phyloP scores from a whole-genome alignment of 2,888 invertebrate genomes.

The Melinaea menophilus region DNA sequence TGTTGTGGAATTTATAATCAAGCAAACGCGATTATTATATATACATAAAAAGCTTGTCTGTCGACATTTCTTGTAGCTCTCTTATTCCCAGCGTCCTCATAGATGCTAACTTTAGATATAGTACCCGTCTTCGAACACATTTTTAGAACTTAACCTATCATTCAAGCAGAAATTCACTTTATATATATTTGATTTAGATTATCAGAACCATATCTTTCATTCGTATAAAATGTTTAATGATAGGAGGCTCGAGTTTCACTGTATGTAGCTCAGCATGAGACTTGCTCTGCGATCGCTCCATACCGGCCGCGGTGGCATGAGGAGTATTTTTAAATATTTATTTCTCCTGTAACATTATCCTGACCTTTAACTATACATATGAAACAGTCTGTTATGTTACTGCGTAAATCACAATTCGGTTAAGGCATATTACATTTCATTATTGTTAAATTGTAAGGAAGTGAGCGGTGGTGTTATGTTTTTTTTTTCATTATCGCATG shows the following conservation, averaged over 20 bases:
- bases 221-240: constrained; percentile 13
- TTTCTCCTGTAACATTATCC: constrained; percentile 46
- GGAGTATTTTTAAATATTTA: constrained; percentile 16
- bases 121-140: constrained; percentile 57
- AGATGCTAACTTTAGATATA: constrained; percentile 67
- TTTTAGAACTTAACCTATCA: constrained; percentile 29
- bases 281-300: constrained; percentile 5
- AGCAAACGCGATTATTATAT: constrained; percentile 5
- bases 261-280: constrained; percentile 13
- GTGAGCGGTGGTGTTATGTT: constrained; percentile 15
- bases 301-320: constrained; percentile 22
- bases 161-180: constrained; percentile 48
- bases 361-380: constrained; percentile 48
- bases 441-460: constrained; percentile 27
- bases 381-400: constrained; percentile 29
- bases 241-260: constrained; percentile 7
- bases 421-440: constrained; percentile 30
- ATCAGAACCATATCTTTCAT: neutral
- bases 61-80: constrained; percentile 63
- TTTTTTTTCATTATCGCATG: constrained; percentile 16
- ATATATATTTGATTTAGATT: neutral
- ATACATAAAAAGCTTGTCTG: constrained; percentile 51
- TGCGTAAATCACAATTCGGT: constrained; percentile 28
- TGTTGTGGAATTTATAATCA: neutral
- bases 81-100: constrained; percentile 64